Evolutionary conservation across 2,888 invertebrate species (phyloP), one percentile per base, ranked within the genome.

Genomic region (Lobophora halterata): DNA sequence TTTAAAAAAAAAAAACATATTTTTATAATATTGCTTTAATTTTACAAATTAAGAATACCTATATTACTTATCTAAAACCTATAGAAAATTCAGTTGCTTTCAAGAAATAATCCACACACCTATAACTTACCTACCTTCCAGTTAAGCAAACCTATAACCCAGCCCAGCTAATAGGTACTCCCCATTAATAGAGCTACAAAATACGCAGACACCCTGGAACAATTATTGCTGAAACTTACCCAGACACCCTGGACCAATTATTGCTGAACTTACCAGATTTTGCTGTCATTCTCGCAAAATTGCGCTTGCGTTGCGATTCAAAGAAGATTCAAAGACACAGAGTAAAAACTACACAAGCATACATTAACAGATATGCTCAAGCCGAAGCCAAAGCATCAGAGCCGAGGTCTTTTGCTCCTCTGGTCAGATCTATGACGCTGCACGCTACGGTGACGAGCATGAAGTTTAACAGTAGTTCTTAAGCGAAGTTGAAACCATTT

Each of bases 361-460:
- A 60, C 45, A 2, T 65, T 58, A 2, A 55, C 66, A 2, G 64
- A 39, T 0, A 67, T 1, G 27, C 58, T 55, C 0, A 67, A 8
- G 0, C 69, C 69, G 11, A 67, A 3, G 64, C 60, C n/a, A 69
- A 24, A 6, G 68, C 25, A 0, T 55, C 38, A 1, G 70, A 69
- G 0, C 58, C 68, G 5, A 67, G 41, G 0, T 65, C 65, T 13
- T 46, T 52, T 0, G 49, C 48, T 0, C 65, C 65, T 28, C 65
- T 48, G 0, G 28, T 13, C 0, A 24, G 25, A 8, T 67, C 67
- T 2, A 46, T 27, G 0, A 63, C 57, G 28, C 59, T 61, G n/a
- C 64, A 23, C 5, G 41, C 27, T 0, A 65, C 44, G 1, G 57
- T 42, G 2, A 67, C 68, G 0, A 66, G 17, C 0, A 64, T 20